Evolutionary conservation across 1,140 invertebrate genomes (phyloP).

Genomic region (Heliconius melpomene): DNA sequence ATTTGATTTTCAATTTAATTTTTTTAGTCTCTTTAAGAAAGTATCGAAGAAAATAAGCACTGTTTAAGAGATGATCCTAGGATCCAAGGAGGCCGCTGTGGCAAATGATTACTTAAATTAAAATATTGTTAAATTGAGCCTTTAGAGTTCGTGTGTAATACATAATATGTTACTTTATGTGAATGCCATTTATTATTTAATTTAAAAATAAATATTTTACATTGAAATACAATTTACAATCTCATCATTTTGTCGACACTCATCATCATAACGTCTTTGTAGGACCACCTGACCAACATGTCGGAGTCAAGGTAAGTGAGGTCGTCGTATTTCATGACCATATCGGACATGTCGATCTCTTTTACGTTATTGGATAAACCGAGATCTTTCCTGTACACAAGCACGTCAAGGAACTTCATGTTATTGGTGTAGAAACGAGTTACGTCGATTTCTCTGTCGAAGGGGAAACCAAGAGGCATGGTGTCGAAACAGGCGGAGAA

Average conservation of each 20-base stretch:
- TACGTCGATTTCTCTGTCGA: conserved; percentile 84
- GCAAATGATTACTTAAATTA: too few relatives aligned
- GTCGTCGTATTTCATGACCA: conserved; percentile 70
- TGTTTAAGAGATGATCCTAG: too few relatives aligned
- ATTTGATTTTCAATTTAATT: too few relatives aligned
- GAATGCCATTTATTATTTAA: conserved; percentile 36
- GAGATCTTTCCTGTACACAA: conserved; percentile 82
- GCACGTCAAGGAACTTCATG: conserved; percentile 84
- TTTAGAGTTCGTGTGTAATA: neutral
- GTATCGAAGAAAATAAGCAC: too few relatives aligned
- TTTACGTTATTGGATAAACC: conserved; percentile 58
- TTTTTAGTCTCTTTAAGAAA: too few relatives aligned
- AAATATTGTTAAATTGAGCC: too few relatives aligned
- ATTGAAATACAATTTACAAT: conserved; percentile 45
- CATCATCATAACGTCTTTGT: conserved; percentile 71
- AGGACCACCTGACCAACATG: conserved; percentile 60
- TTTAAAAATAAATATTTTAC: neutral
- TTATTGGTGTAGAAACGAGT: conserved; percentile 83
- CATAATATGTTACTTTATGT: neutral
- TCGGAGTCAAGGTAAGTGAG: conserved; percentile 46
- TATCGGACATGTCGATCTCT: conserved; percentile 61
- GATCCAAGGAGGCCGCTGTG: too few relatives aligned
- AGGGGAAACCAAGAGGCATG: conserved; percentile 85
- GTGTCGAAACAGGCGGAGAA: conserved; percentile 81
- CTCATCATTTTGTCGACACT: conserved; percentile 61